Evolutionary conservation across 2,888 invertebrate species (phyloP).

Genomic region (Mylabris sibirica): DNA sequence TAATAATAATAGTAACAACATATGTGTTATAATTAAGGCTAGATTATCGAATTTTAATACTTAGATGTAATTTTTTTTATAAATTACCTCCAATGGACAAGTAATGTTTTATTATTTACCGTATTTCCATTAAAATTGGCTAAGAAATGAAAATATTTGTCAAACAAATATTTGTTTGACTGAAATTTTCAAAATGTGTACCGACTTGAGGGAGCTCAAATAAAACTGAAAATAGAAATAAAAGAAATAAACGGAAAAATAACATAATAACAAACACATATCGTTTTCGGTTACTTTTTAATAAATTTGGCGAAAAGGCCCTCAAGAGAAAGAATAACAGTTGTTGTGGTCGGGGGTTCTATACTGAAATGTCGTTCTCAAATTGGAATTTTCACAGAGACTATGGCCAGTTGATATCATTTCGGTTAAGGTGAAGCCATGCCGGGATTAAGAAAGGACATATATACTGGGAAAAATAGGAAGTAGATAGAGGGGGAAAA

Average conservation of each 20-base stretch:
- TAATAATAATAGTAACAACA: too few relatives aligned
- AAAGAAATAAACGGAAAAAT: neutral
- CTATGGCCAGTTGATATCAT: constrained; percentile 47
- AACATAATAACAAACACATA: neutral
- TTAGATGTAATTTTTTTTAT: neutral
- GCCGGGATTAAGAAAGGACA: constrained; percentile 27
- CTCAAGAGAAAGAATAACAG: constrained; percentile 6
- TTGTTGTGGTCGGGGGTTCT: neutral
- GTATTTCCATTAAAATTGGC: neutral
- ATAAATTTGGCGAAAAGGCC: neutral
- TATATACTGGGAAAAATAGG: constrained; percentile 14
- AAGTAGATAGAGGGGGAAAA: constrained; percentile 6
- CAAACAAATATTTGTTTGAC: neutral
- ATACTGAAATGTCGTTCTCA: constrained; percentile 30
- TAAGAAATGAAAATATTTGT: neutral
- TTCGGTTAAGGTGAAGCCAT: constrained; percentile 28
- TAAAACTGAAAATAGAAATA: neutral
- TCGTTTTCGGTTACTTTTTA: constrained; percentile 1
- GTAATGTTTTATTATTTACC: neutral
- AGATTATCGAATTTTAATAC: neutral
- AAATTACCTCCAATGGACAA: neutral
- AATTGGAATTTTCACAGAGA: constrained; percentile 46
- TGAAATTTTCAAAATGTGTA: neutral
- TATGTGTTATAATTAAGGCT: neutral
- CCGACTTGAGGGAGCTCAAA: neutral